Conservation (phyloP, 2,113 vertebrate genomes). For the Xiphophorus maculatus region DNA sequence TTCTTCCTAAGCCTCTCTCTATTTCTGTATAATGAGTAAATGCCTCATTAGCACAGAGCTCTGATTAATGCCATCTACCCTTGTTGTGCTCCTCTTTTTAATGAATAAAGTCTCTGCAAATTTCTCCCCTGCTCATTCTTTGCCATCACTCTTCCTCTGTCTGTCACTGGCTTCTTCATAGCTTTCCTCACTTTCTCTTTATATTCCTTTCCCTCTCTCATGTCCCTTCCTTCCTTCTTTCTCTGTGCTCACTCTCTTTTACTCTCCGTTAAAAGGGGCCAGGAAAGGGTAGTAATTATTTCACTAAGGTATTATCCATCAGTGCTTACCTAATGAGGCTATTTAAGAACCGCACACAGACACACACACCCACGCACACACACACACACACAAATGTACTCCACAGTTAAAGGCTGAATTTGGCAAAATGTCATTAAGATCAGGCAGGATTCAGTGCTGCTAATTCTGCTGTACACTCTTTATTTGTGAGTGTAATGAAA, state of each 20-base stretch:
- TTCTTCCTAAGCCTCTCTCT: slow-evolving; percentile 49
- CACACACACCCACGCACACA: background rate
- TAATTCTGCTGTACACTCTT: slow-evolving; percentile 10
- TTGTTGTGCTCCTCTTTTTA: slow-evolving; percentile 73
- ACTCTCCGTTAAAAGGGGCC: slow-evolving; percentile 14
- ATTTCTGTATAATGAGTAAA: slow-evolving; percentile 74
- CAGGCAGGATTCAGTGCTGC: background rate
- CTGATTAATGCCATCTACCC: slow-evolving; percentile 73
- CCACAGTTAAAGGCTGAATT: slow-evolving; percentile 47
- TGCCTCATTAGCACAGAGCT: slow-evolving; percentile 71
- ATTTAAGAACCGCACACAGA: slow-evolving; percentile 34
- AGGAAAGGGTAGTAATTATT: slow-evolving; percentile 45
- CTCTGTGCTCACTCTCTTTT: background rate
- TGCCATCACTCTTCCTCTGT: slow-evolving; percentile 33
- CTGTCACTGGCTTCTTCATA: slow-evolving; percentile 29
- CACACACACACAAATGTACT: slow-evolving; percentile 23
- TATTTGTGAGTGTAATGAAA: slow-evolving; percentile 9
- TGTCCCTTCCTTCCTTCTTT: slow-evolving; percentile 12
- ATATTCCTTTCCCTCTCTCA: background rate
- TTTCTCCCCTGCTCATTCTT: slow-evolving; percentile 34
- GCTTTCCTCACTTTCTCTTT: slow-evolving; percentile 7
- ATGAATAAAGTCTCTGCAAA: slow-evolving; percentile 68
- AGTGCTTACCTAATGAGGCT: slow-evolving; percentile 57
- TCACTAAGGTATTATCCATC: slow-evolving; percentile 46
- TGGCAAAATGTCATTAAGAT: slow-evolving; percentile 41